These are phyloP conservation scores for Schrankia costaestrigalis DNA, from an alignment of 2,888 invertebrate species.

Conservation along the genomic window DNA sequence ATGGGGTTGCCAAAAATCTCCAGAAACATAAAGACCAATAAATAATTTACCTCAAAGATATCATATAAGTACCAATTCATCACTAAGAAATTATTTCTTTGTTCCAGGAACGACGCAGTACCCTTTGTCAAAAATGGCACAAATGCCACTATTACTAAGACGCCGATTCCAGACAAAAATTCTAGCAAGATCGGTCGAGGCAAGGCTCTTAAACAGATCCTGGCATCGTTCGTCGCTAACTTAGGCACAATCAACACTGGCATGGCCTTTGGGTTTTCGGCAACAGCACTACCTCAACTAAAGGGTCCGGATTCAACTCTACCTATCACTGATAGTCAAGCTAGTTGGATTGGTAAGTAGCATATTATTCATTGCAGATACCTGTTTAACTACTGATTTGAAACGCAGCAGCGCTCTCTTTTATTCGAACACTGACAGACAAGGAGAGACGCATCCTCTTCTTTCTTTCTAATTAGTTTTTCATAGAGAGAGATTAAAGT, in stretches of 20 bases:
- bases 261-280: slow-evolving; percentile 85
- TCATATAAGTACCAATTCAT: background rate
- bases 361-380: background rate
- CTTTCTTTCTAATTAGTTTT: too few relatives aligned
- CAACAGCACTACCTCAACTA: slow-evolving; percentile 83
- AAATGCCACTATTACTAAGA: slow-evolving; percentile 48
- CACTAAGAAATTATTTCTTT: slow-evolving; percentile 4
- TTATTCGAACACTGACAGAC: too few relatives aligned
- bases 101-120: slow-evolving; percentile 58
- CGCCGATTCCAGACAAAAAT: slow-evolving; percentile 36
- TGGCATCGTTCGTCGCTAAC: slow-evolving; percentile 83
- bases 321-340: slow-evolving; percentile 76
- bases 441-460: too few relatives aligned
- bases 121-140: slow-evolving; percentile 68
- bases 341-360: slow-evolving; percentile 85
- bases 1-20: too few relatives aligned
- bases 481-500: too few relatives aligned
- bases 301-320: slow-evolving; percentile 70
- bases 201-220: slow-evolving; percentile 76
- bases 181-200: slow-evolving; percentile 61
- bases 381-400: background rate
- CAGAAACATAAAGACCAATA: too few relatives aligned
- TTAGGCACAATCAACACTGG: slow-evolving; percentile 86
- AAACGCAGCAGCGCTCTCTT: too few relatives aligned
- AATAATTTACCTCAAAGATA: too few relatives aligned